Evolutionary conservation across 1,140 invertebrate genomes (phyloP).

Genomic region (Drosophila seguyi): DNA sequence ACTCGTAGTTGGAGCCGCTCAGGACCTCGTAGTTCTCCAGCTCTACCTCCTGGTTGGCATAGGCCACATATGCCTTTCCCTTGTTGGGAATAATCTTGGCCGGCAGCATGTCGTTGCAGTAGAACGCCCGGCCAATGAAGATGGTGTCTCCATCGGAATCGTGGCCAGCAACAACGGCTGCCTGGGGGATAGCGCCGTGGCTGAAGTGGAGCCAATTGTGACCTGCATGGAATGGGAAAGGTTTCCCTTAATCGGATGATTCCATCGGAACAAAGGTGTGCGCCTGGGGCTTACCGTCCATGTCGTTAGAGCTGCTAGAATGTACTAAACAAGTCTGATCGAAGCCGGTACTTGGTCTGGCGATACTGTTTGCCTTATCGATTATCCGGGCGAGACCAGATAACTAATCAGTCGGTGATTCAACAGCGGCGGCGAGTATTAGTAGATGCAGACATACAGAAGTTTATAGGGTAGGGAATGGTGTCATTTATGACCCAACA

Average conservation of each 20-base stretch:
- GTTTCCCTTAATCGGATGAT: not conserved
- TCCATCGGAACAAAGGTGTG: no score
- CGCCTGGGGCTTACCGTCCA: constrained; percentile 59
- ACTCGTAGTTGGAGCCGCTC: constrained; percentile 85
- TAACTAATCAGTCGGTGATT: constrained; percentile 39
- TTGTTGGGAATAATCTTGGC: constrained; percentile 90
- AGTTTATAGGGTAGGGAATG: constrained; percentile 12
- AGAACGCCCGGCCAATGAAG: constrained; percentile 90
- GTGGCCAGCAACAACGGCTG: constrained; percentile 89
- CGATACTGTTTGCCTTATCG: constrained; percentile 23
- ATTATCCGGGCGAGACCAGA: constrained; percentile 23
- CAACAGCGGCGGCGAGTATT: constrained; percentile 10
- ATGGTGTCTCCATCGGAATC: constrained; percentile 90
- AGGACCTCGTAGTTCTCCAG: constrained; percentile 85
- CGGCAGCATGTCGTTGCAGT: constrained; percentile 90
- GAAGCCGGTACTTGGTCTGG: constrained; percentile 6
- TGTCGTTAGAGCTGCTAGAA: constrained; percentile 35
- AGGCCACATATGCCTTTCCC: constrained; percentile 77
- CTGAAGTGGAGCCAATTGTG: constrained; percentile 69
- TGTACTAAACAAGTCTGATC: constrained; percentile 32
- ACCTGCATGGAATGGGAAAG: constrained; percentile 30
- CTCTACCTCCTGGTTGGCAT: constrained; percentile 68
- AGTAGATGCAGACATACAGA: constrained; percentile 21
- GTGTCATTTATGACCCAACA: constrained; percentile 37
- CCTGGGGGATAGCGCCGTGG: constrained; percentile 68